These are phyloP conservation scores for Atopsyche davidsoni DNA, from an alignment of 1,140 invertebrate species.

Conservation along the genomic window DNA sequence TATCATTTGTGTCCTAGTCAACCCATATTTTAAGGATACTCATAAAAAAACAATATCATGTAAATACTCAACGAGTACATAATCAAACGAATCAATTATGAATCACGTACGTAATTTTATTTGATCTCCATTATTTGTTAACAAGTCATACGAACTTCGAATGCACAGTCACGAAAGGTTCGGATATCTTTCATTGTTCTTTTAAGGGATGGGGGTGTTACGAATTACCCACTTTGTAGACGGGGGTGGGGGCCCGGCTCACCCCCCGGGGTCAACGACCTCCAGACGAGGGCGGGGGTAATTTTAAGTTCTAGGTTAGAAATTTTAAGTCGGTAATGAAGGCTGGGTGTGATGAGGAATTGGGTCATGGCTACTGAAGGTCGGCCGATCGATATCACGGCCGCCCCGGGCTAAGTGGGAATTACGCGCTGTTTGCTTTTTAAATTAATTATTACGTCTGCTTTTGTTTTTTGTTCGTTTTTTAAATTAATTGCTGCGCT, in stretches of 20 bases:
- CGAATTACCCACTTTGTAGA: too few species aligned
- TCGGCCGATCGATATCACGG: constrained; percentile 27
- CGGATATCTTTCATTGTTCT: constrained; percentile 8
- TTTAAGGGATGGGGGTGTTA: not conserved
- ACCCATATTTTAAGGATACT: too few species aligned
- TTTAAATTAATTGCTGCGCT: not conserved
- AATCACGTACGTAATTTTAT: too few species aligned
- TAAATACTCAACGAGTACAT: too few species aligned
- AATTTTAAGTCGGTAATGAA: constrained; percentile 31
- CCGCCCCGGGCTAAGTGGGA: not conserved
- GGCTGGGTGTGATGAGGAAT: constrained; percentile 29
- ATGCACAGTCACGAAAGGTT: constrained; percentile 6
- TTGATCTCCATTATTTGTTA: too few species aligned
- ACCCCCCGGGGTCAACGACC: not conserved
- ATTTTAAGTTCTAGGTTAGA: constrained; percentile 31
- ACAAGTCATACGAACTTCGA: too few species aligned
- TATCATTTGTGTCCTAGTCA: too few species aligned
- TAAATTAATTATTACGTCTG: not conserved
- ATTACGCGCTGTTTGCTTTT: not conserved
- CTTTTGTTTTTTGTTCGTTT: not conserved
- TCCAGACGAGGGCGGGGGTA: constrained; percentile 15
- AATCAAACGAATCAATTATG: too few species aligned
- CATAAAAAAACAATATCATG: too few species aligned
- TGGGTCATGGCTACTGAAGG: constrained; percentile 26
- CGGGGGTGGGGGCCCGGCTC: constrained; percentile 12